Conservation (phyloP, 1,140 invertebrate genomes). For the Orius laevigatus region DNA sequence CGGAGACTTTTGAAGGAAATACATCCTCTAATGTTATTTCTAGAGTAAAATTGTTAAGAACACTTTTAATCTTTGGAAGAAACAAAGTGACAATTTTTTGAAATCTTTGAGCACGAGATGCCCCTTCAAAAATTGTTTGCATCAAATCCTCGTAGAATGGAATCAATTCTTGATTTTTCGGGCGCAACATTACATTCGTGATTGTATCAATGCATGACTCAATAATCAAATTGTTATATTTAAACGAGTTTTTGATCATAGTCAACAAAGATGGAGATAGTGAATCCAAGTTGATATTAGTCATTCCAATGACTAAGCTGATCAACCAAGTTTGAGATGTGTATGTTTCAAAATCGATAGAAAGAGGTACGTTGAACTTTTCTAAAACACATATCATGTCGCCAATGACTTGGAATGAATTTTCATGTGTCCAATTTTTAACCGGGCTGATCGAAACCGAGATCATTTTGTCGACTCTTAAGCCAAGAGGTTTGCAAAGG, state of each 20-base stretch:
- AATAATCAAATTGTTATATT: constrained; percentile 14
- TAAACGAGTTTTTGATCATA: constrained; percentile 10
- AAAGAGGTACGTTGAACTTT: constrained; percentile 5
- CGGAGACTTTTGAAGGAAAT: constrained; percentile 8
- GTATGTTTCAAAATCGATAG: constrained; percentile 7
- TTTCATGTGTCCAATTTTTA: constrained; percentile 11
- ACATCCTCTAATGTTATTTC: constrained; percentile 7
- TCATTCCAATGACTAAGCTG: constrained; percentile 9
- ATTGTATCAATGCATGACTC: constrained; percentile 7
- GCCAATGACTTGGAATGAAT: constrained; percentile 10
- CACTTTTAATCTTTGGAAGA: constrained; percentile 6
- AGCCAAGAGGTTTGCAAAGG: constrained; percentile 6
- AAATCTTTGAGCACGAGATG: constrained; percentile 4
- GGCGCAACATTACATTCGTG: constrained; percentile 7
- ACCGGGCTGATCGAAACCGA: constrained; percentile 11
- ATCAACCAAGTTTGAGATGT: constrained; percentile 13
- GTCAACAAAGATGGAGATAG: constrained; percentile 7
- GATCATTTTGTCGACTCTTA: constrained; percentile 10
- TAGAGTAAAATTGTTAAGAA: background rate
- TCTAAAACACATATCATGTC: constrained; percentile 8
- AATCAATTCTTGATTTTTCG: background rate
- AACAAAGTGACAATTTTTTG: constrained; percentile 11
- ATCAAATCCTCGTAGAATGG: constrained; percentile 3
- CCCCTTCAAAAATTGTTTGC: constrained; percentile 5
- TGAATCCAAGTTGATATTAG: constrained; percentile 8